Conservation (phyloP, 2,113 vertebrate species). For the Dicaeum eximium region DNA sequence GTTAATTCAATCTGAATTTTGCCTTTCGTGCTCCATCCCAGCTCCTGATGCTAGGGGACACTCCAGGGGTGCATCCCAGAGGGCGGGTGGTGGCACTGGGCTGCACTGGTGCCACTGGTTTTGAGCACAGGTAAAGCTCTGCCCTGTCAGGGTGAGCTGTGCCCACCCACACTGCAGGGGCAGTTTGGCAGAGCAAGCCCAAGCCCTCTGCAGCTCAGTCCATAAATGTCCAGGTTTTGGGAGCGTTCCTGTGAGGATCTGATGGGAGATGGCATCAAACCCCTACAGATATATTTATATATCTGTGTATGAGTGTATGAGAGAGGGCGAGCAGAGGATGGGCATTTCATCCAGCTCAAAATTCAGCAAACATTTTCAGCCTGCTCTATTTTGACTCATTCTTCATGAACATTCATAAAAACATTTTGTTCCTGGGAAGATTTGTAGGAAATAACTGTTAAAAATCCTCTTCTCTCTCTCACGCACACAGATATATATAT, state of each 20-base stretch:
- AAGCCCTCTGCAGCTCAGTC: background rate
- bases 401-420: conserved; percentile 18
- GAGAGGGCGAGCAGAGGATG: background rate
- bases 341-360: background rate
- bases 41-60: background rate
- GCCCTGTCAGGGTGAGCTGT: background rate
- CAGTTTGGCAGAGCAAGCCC: background rate
- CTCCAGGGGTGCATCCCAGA: background rate
- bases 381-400: conserved; percentile 34
- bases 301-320: fast-evolving
- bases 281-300: background rate
- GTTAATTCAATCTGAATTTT: background rate
- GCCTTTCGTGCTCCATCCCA: background rate
- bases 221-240: background rate
- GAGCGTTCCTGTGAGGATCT: background rate
- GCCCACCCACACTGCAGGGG: background rate
- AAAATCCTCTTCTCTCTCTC: background rate
- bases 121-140: fast-evolving
- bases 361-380: background rate
- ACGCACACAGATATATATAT: background rate
- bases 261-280: background rate
- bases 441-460: background rate
- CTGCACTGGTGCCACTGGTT: background rate
- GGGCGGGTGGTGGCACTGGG: background rate
- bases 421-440: conserved; percentile 47